Percentiles rank a stretch among this genome's conserved stretches.
phyloP scores from a whole-genome alignment of 1,140 invertebrate species.

The Ceratina calcarata region DNA sequence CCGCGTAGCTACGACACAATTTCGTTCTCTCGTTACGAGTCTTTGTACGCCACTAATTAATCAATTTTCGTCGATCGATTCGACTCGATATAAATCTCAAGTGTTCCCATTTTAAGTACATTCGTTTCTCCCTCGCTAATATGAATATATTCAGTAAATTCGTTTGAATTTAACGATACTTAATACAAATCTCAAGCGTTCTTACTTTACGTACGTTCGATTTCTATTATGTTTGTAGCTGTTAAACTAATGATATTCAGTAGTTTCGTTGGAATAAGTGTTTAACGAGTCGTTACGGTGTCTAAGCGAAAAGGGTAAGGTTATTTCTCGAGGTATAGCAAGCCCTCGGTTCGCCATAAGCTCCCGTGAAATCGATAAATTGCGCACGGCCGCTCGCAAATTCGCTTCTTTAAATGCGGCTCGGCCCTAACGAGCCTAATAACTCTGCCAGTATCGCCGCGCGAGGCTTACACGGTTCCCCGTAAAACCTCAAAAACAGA shows the following conservation, averaged over 20 bases:
- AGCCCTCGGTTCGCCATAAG: conserved; percentile 23
- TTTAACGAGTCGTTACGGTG: neutral
- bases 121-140: too few relatives aligned
- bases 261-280: neutral
- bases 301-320: neutral
- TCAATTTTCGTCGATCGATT: neutral
- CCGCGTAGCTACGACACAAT: conserved; percentile 9
- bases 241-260: too few relatives aligned
- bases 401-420: conserved; percentile 46
- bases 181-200: too few relatives aligned
- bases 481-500: conserved; percentile 33
- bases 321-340: conserved; percentile 1
- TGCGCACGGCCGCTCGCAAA: conserved; percentile 25
- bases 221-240: too few relatives aligned
- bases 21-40: neutral
- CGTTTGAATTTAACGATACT: too few relatives aligned
- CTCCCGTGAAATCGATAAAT: conserved; percentile 43
- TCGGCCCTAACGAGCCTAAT: conserved; percentile 41
- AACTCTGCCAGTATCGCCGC: conserved; percentile 16
- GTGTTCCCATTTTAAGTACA: too few relatives aligned
- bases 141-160: too few relatives aligned
- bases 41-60: neutral
- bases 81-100: too few relatives aligned
- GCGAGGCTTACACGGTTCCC: conserved; percentile 9
- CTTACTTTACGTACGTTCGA: too few relatives aligned